Base-by-base conservation (phyloP, 2,113 vertebrate species). In the Trinectes maculatus region DNA sequence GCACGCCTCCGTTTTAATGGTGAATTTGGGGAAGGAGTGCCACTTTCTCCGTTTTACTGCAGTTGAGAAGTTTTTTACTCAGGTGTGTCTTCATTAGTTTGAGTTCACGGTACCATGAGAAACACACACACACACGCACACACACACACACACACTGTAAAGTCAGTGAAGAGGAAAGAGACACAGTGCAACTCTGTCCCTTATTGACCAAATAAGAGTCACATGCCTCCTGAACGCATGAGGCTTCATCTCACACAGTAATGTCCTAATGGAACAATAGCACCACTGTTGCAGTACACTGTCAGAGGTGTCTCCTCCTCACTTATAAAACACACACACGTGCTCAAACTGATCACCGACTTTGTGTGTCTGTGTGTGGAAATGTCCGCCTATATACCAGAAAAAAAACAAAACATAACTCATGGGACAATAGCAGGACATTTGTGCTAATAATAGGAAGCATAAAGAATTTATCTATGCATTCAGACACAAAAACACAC, bases 201-300 rank as follows among this genome's bases (percentile, higher is more conserved):
- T 34, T 74, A 53, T 66, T 40, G 51, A 65, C 67, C 60, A 64
- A 74, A 85, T 57, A 71, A 60, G 63, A 71, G 78, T 90, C 89
- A 87, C 85, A 87, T 89, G 89, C 84, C 37, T 28, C 52, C 36
- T 66, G 57, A 58, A 70, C 55, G 61, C 85, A 83, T 72, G 82
- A 83, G 82, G 84, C 76, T 84, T 79, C 66, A 44, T 74, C 83
- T 85, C 82, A 83, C 81, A 79, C 85, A 74, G 60, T 71, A 46
- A 83, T 71, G 77, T 79, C 65, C 74, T 57, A 62, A 79, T 56
- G 55, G 71, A 83, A 89, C 87, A 88, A 86, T 72, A 40, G 19
- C 8, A 6, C 52, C 53, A 73, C 54, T 88, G 86, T 87, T 71
- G 58, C 37, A 55, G 69, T 28, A 40, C 51, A 52, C 62, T 60